phyloP scores from a whole-genome alignment of 2,113 vertebrate genomes.

The Pelvicachromis taeniatus region DNA sequence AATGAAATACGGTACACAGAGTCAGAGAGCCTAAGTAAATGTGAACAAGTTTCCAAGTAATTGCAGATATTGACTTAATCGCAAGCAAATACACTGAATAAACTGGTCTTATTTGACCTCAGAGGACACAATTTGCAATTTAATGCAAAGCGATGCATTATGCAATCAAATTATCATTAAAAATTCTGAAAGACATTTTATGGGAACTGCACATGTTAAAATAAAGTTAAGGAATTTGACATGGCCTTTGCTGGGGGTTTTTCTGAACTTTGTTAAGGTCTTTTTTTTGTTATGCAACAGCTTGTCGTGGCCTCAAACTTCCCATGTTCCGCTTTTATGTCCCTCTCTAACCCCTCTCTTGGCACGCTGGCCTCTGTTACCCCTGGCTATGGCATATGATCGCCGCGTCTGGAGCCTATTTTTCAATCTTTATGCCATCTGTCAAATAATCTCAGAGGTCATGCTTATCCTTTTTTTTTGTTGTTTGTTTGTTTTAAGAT shows the following conservation, averaged over 20 bases:
- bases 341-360: slow-evolving; percentile 4
- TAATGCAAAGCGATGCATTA: neutral
- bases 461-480: neutral
- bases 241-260: neutral
- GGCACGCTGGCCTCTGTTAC: slow-evolving; percentile 15
- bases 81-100: neutral
- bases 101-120: neutral
- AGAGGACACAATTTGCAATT: neutral
- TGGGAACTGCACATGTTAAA: neutral
- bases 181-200: neutral
- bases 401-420: slow-evolving; percentile 14
- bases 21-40: accelerated
- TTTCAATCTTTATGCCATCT: slow-evolving; percentile 42
- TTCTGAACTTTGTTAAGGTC: neutral
- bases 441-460: slow-evolving; percentile 35
- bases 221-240: neutral
- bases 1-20: neutral
- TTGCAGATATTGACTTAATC: neutral
- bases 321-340: neutral
- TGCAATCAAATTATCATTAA: neutral
- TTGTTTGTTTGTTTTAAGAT: neutral
- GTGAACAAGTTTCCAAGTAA: neutral
- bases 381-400: slow-evolving; percentile 32
- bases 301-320: slow-evolving; percentile 4
- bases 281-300: neutral